Evolutionary conservation across 2,888 invertebrate genomes (phyloP), one percentile per base, ranked within the genome.

Genomic region (Philaethria dido): DNA sequence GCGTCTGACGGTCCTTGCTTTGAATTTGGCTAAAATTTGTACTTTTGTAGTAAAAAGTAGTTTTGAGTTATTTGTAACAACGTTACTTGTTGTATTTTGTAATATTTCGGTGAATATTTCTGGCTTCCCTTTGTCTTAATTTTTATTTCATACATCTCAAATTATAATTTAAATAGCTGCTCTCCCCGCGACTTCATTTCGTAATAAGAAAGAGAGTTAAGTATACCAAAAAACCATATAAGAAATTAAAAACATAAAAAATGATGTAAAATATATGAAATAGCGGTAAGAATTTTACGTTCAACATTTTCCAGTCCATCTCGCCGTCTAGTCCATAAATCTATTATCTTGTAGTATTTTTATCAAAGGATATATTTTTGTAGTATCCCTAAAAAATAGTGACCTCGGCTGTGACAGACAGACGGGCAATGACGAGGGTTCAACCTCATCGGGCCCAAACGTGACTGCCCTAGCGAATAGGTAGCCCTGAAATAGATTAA

Each of bases 371-470:
- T 67, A 69, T 68, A 71, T 72, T 74, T 76, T 76, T 73, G 71
- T 70, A 66, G 69, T 68, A 65, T 68, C 66, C 66, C 64, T 67
- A 69, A 71, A 74, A 75, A 75, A 71, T 70, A 71, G 72, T 73
- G 70, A 74, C 73, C 72, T 71, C 68, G 66, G 65, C 70, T 75
- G 74, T 77, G 77, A 75, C 74, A 75, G 75, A 75, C 74, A 70
- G 77, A 75, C 76, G 72, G 72, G 72, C 69, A 69, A 72, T 77
- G 80, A 80, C 77, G 74, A 78, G 80, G 80, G 80, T 79, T 71
- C 70, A 64, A 70, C 72, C 69, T 72, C 69, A 65, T 62, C 68
- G 69, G 66, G 64, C 66, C 64, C 44, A 64, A 55, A 75, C 75
- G 77, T 76, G 75, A 73, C 64, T 69, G 71, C 39, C 72, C 69